These are phyloP conservation scores for Oreochromis spilurus DNA, from an alignment of 2,113 vertebrate species.

Conservation along the genomic window DNA sequence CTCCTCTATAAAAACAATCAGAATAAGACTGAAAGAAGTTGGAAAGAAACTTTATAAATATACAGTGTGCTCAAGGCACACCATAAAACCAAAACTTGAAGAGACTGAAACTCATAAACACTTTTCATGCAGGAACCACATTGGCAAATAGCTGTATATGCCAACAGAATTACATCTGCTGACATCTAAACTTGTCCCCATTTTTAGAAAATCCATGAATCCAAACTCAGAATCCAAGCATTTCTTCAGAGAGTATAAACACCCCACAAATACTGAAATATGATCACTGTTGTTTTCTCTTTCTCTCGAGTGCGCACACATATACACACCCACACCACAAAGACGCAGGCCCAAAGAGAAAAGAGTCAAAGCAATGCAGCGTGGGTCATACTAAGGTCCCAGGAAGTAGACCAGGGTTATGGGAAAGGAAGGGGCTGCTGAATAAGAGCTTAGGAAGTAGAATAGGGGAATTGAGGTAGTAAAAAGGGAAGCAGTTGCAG, in stretches of 20 bases:
- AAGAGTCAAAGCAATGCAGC: conserved; percentile 4
- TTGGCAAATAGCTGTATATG: conserved; percentile 3
- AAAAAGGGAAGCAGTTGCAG: neutral
- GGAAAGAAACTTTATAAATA: conserved; percentile 1
- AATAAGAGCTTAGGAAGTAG: conserved; percentile 13
- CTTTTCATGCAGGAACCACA: conserved; percentile 6
- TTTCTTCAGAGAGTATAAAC: conserved; percentile 31
- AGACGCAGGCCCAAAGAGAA: conserved; percentile 8
- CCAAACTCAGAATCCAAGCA: conserved; percentile 1
- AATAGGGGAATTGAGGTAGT: conserved; percentile 8
- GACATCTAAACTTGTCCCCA: neutral
- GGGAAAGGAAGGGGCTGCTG: conserved; percentile 55
- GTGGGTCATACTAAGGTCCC: conserved; percentile 45
- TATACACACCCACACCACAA: neutral
- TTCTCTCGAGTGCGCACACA: neutral
- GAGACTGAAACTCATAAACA: conserved; percentile 25
- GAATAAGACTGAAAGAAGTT: neutral
- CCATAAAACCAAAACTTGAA: conserved; percentile 19
- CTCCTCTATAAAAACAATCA: conserved; percentile 10
- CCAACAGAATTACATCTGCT: conserved; percentile 10
- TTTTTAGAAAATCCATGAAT: conserved; percentile 18
- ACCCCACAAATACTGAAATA: conserved; percentile 19
- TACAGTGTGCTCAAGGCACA: neutral
- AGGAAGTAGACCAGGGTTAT: conserved; percentile 51
- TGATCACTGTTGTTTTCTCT: conserved; percentile 25